phyloP scores from a whole-genome alignment of 1,140 invertebrate species.

The Leptonema lineaticorne region DNA sequence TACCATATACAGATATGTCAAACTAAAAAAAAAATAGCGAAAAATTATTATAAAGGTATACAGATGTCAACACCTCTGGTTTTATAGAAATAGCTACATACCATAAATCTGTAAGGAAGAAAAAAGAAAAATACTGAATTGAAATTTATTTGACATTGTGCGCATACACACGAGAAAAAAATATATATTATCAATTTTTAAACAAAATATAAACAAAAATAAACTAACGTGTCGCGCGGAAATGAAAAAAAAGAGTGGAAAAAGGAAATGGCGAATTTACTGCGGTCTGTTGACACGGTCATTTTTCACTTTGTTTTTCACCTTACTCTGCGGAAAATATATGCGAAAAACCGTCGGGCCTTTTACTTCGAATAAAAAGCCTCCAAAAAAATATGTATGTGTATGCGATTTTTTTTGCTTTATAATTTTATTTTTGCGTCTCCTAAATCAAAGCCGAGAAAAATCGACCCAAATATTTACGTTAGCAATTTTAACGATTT shows the following conservation, averaged over 20 bases:
- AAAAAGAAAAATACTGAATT: too few relatives aligned
- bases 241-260: not conserved
- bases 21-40: too few relatives aligned
- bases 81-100: too few relatives aligned
- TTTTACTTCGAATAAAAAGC: not conserved
- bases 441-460: conserved; percentile 1
- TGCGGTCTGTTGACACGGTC: conserved; percentile 21
- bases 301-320: conserved; percentile 23
- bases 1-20: too few relatives aligned
- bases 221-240: not conserved
- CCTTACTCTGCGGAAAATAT: conserved; percentile 9
- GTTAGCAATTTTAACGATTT: too few relatives aligned
- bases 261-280: conserved; percentile 15
- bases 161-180: not conserved
- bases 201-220: not conserved
- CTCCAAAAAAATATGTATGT: not conserved
- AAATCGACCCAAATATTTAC: too few relatives aligned
- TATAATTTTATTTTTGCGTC: not conserved
- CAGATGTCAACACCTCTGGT: too few relatives aligned
- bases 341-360: conserved; percentile 2
- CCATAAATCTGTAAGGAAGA: too few relatives aligned
- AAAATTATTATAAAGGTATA: too few relatives aligned
- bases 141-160: not conserved
- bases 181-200: not conserved
- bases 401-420: too few relatives aligned